These are phyloP conservation scores for Empidonax traillii DNA, from an alignment of 2,113 vertebrate genomes.

Conservation along the genomic window DNA sequence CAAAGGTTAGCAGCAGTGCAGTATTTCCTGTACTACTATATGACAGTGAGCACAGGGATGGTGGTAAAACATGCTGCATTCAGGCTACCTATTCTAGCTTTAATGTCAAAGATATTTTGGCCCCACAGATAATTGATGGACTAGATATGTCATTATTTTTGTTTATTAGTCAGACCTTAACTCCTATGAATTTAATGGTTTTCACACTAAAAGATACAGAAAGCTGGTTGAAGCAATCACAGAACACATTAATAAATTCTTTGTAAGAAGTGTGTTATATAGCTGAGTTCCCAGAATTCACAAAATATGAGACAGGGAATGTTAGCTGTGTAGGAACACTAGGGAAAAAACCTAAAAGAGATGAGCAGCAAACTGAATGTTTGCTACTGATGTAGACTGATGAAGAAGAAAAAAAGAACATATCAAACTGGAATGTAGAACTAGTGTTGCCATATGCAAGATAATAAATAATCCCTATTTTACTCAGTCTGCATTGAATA, in stretches of 20 bases:
- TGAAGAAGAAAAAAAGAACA: background rate
- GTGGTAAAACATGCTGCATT: background rate
- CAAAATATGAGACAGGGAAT: background rate
- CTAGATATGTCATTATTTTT: background rate
- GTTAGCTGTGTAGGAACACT: background rate
- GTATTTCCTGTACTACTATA: background rate
- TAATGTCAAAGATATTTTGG: background rate
- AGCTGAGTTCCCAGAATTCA: background rate
- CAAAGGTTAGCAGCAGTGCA: background rate
- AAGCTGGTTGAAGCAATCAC: background rate
- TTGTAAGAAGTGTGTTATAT: background rate
- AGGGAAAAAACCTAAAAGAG: background rate
- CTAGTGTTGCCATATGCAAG: background rate
- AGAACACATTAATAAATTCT: background rate
- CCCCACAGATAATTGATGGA: background rate
- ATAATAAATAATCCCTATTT: background rate
- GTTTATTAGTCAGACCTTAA: background rate
- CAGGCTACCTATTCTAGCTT: background rate
- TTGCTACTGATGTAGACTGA: background rate
- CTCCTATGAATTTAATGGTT: background rate
- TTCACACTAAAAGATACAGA: background rate
- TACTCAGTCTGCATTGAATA: background rate
- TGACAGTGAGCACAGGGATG: background rate
- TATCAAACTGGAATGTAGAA: background rate
- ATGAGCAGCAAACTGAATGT: background rate